Evolutionary conservation across 2,888 invertebrate species (phyloP), one percentile per base, ranked within the genome.

Genomic region (Emesis russula): DNA sequence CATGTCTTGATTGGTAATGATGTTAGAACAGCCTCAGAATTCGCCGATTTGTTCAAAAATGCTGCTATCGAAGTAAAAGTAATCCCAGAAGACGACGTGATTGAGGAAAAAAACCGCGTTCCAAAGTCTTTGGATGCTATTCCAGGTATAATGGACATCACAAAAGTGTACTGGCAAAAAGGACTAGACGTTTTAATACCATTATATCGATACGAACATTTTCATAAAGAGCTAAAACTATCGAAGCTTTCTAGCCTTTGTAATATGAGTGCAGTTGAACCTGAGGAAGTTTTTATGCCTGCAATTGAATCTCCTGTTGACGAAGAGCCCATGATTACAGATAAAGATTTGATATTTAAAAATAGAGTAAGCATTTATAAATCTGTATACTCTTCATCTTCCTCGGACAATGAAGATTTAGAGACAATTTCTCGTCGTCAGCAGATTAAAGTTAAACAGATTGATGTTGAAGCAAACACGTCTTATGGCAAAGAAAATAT

Each of bases 371-470:
- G 58, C 58, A 58, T 58, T 18, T 58, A 58, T 58, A 18, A 58
- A 58, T 58, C 58, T 58, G 58, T 58, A n/a, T 58, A 58, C 58
- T 5, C 3, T 2, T 58, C 18, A 75, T 87, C 86, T 66, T 87
- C 84, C n/a, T 77, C 77, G 36, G 84, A 84, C 84, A 71, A 89
- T 44, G 89, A 89, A 75, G 77, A 89, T 89, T 58, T 58, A 58
- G n/a, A n/a, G 75, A 11, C 87, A 86, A 85, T 86, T 31, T 87
- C 87, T 81, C 76, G 15, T 80, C 85, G 79, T 75, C 87, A 85
- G 85, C 76, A 86, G 80, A 76, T 76, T 68, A 80, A 71, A 33
- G 79, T 80, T 80, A 71, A 18, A 58, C 58, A 58, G 58, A 58
- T 58, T 58, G 58, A 58, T 18, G 58, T 58, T 58, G 58, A 58